A percentile compares a stretch with the other conserved stretches of the same genome.
These are phyloP conservation scores for Himalopsyche anomala DNA, from an alignment of 2,888 invertebrate species.

Conservation along the genomic window DNA sequence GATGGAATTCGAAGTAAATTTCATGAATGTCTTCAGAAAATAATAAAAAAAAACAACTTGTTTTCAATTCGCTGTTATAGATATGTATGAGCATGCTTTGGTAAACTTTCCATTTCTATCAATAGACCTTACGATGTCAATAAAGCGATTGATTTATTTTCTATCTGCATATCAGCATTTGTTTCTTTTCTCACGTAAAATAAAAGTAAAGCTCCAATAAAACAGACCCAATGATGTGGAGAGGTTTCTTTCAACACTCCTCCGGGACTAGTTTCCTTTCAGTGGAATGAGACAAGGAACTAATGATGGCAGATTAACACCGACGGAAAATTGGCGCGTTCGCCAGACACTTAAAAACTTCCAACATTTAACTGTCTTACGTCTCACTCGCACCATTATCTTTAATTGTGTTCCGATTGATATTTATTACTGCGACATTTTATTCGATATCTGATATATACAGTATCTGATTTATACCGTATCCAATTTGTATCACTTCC, in stretches of 20 bases:
- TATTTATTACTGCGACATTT: constrained; percentile 3
- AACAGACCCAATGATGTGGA: neutral
- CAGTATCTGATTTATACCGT: too few species aligned
- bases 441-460: neutral
- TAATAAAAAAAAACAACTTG: too few species aligned
- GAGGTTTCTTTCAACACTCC: neutral
- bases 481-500: too few species aligned
- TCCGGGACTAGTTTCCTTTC: constrained; percentile 19
- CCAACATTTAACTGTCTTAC: constrained; percentile 11
- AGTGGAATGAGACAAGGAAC: constrained; percentile 6
- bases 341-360: constrained; percentile 23
- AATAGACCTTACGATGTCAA: neutral
- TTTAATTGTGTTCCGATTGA: constrained; percentile 8
- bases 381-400: neutral
- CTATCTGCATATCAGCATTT: constrained; percentile 3
- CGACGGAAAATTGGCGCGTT: constrained; percentile 5
- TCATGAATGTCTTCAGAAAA: too few species aligned
- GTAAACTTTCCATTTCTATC: neutral
- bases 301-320: constrained; percentile 46
- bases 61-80: too few species aligned
- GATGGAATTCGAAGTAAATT: too few species aligned
- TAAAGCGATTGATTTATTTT: neutral
- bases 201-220: constrained; percentile 11
- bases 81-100: too few species aligned
- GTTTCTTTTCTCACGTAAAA: neutral